Evolutionary conservation across 2,888 invertebrate species (phyloP), one percentile per base, ranked within the genome.

Genomic region (Heliconius hortense): DNA sequence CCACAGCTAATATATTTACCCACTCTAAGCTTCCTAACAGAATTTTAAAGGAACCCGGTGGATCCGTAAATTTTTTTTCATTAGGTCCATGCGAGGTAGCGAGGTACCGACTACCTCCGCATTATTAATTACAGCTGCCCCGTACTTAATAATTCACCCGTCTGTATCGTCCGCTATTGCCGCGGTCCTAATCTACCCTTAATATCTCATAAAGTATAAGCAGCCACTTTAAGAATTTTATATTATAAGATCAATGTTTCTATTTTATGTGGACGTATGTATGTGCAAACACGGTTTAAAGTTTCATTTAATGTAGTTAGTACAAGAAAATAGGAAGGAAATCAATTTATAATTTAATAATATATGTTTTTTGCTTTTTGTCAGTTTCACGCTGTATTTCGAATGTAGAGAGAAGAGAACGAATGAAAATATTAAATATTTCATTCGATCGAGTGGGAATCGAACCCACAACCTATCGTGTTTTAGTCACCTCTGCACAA

Each of bases 111-210:
- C 88, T 83, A 84, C 85, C 85, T 84, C 85, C 88, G 87, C 88
- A 92, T 93, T 92, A 93, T 92, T 93, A 93, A 92, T 92, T 92
- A 89, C 88, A 84, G 86, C 88, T 88, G 88, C 87, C 89, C 87
- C 88, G 86, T 89, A 84, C 89, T 92, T 89, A 91, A 92, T 92
- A 92, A 91, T 92, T 92, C 85, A 92, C 89, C 87, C 86, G 87
- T 87, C 87, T 88, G 90, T 88, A 87, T 88, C 87, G 85, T 87
- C 87, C 86, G 86, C 84, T 84, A 85, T 87, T 89, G 83, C 86
- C 86, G 82, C 82, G 84, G 85, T 86, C 88, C 87, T 91, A 91
- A 92, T 89, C 89, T 85, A 85, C 85, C 85, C 89, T 90, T 90
- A 90, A 90, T 90, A 88, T 86, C 84, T 85, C 89, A 89, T 88